phyloP scores from a whole-genome alignment of 2,888 invertebrate species.

The Cantharis lateralis region DNA sequence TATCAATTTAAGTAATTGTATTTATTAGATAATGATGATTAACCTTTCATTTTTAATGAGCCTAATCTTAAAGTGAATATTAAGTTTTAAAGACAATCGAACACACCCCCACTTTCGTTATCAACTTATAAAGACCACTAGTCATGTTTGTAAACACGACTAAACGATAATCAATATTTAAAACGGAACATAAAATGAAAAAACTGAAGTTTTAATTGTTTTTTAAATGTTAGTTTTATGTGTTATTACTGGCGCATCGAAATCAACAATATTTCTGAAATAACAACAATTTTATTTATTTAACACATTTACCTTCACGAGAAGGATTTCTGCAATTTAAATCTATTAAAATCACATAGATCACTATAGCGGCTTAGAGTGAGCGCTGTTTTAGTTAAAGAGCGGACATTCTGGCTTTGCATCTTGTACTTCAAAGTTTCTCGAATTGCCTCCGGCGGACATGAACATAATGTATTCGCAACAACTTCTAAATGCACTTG shows the following conservation, averaged over 20 bases:
- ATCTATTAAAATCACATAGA: background rate
- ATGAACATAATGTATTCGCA: background rate
- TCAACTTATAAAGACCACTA: conserved; percentile 15
- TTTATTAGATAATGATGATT: background rate
- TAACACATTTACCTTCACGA: no score
- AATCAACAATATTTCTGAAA: no score
- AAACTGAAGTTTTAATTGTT: background rate
- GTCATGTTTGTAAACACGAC: conserved; percentile 27
- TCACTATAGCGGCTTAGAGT: background rate
- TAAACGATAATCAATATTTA: conserved; percentile 1
- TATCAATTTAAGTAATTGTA: background rate
- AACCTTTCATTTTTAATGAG: background rate
- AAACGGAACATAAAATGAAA: background rate
- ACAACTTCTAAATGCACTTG: background rate
- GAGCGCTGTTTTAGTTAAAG: background rate
- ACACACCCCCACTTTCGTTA: conserved; percentile 14
- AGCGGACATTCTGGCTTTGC: background rate
- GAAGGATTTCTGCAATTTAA: no score
- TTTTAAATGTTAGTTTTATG: background rate
- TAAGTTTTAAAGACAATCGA: conserved; percentile 2
- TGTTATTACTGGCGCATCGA: background rate
- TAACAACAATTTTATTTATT: no score
- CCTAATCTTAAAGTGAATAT: background rate
- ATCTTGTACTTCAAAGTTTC: background rate
- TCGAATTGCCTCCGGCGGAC: background rate